A percentile compares a stretch with the other conserved stretches of the same genome.
phyloP scores from a whole-genome alignment of 2,113 vertebrate species.

The Halcyon malimbica region DNA sequence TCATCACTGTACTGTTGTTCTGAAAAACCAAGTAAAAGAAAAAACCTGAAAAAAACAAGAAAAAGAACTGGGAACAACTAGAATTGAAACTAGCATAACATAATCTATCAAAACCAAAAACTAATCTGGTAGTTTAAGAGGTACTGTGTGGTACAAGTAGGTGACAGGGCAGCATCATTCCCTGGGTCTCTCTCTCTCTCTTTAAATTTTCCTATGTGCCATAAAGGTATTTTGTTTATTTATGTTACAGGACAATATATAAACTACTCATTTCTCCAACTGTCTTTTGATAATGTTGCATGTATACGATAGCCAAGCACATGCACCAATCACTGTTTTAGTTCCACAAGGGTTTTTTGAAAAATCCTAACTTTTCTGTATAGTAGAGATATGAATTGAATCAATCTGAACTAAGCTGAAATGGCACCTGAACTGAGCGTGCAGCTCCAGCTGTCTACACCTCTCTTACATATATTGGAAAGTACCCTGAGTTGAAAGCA shows the following conservation, averaged over 20 bases:
- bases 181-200: background rate
- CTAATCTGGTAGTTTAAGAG: background rate
- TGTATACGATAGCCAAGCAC: background rate
- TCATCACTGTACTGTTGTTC: background rate
- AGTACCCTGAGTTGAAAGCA: background rate
- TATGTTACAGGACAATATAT: background rate
- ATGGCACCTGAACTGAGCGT: background rate
- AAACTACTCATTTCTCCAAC: background rate
- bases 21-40: background rate
- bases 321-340: background rate
- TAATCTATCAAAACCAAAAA: background rate
- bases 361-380: background rate
- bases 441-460: background rate
- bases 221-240: background rate
- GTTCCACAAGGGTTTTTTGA: background rate
- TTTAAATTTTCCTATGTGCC: background rate
- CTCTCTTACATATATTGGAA: background rate
- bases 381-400: background rate
- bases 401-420: background rate
- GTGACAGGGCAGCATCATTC: background rate
- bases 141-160: background rate
- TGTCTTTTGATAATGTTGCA: background rate
- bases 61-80: background rate
- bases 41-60: background rate
- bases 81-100: background rate